Conservation (phyloP, 2,113 vertebrate species). For the Balaeniceps rex region DNA sequence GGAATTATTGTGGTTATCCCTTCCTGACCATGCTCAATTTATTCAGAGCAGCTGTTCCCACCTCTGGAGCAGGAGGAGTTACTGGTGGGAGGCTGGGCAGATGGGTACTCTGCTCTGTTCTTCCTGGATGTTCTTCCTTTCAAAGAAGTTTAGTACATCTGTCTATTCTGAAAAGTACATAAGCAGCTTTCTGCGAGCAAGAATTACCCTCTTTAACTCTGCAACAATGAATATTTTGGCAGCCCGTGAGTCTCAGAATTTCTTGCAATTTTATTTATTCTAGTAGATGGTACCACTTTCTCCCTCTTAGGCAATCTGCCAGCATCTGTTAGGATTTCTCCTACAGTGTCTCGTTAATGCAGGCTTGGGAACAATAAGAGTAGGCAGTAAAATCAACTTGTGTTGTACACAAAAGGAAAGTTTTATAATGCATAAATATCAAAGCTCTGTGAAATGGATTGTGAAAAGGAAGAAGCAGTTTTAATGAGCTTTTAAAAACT, state of each 20-base stretch:
- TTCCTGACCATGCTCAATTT: neutral
- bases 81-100: neutral
- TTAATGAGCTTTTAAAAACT: neutral
- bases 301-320: neutral
- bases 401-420: neutral
- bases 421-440: neutral
- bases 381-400: neutral
- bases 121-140: neutral
- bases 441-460: neutral
- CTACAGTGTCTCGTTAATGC: neutral
- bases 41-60: neutral
- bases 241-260: neutral
- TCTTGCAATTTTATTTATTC: neutral
- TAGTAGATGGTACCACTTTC: neutral
- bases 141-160: neutral
- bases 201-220: neutral
- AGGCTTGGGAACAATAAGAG: neutral
- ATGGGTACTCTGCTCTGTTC: neutral
- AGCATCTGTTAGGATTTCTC: neutral
- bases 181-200: neutral
- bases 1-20: neutral
- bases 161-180: neutral
- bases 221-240: neutral
- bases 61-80: neutral
- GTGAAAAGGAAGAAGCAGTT: neutral